Evolutionary conservation across 2,797 vertebrate species (phyloP).

Genomic region (Anomalospiza imberbis): DNA sequence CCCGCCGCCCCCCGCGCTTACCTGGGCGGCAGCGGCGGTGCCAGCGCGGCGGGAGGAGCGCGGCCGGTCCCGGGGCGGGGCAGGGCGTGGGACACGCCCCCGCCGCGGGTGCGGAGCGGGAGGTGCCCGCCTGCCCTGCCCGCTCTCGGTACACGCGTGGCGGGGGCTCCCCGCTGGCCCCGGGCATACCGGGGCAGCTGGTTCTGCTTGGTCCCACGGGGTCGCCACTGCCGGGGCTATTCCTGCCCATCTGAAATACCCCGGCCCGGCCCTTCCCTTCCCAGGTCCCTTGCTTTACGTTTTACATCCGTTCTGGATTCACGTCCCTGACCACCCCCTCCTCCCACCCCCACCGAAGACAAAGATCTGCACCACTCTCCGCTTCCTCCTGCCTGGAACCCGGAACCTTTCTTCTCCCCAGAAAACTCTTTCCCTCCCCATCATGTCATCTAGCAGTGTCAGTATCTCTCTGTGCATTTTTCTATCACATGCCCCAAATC

Average conservation of each 20-base stretch:
- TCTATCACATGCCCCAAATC: neutral
- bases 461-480: neutral
- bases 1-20: neutral
- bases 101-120: neutral
- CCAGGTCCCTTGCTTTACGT: neutral
- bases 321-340: too few relatives aligned
- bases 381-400: neutral
- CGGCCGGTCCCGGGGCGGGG: neutral
- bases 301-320: neutral
- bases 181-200: neutral
- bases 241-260: neutral
- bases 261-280: neutral
- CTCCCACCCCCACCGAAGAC: neutral
- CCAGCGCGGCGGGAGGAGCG: neutral
- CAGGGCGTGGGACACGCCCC: neutral
- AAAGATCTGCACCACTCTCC: neutral
- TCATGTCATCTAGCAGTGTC: neutral
- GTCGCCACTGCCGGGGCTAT: neutral
- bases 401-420: neutral
- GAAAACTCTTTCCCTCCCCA: neutral
- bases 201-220: neutral
- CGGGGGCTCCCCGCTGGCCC: rapidly evolving
- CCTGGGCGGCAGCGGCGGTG: neutral
- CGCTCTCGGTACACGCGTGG: rapidly evolving
- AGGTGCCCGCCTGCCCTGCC: neutral